Evolutionary conservation across 2,797 vertebrate species (phyloP).

Genomic region (Spinus pinus): DNA sequence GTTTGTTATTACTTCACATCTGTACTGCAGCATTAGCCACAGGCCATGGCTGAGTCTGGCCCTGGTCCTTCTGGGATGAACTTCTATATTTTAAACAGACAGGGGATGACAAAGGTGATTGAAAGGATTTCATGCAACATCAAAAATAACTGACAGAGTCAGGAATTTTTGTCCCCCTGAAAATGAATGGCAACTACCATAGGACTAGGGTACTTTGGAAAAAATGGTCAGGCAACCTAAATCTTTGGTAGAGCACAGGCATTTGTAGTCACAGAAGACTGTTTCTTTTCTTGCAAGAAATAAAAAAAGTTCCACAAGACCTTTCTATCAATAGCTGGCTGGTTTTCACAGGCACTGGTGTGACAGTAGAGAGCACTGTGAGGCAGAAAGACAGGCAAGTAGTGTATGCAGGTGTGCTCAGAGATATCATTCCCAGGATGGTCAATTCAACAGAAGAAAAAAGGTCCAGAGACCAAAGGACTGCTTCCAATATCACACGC

Average conservation of each 20-base stretch:
- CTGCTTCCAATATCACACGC: accelerated
- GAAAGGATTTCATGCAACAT: not conserved
- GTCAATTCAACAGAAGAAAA: not conserved
- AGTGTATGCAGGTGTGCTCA: not conserved
- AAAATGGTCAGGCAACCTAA: not conserved
- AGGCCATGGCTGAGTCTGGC: not conserved
- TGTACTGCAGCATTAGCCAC: not conserved
- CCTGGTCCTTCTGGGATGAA: not conserved
- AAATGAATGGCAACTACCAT: not conserved
- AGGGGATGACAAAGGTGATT: not conserved
- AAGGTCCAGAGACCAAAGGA: not conserved
- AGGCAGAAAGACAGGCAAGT: not conserved
- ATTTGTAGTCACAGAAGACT: not conserved
- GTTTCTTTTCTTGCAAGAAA: not conserved
- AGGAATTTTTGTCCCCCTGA: not conserved
- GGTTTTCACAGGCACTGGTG: not conserved
- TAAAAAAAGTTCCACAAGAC: not conserved
- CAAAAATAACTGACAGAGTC: not conserved
- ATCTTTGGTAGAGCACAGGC: not conserved
- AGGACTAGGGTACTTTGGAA: not conserved
- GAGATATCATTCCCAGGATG: not conserved
- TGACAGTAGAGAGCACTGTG: not conserved
- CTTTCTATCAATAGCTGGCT: not conserved
- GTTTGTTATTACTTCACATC: not conserved
- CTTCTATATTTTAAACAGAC: not conserved